These are phyloP conservation scores for Rhinella marina DNA, from an alignment of 2,797 vertebrate species.

Conservation along the genomic window DNA sequence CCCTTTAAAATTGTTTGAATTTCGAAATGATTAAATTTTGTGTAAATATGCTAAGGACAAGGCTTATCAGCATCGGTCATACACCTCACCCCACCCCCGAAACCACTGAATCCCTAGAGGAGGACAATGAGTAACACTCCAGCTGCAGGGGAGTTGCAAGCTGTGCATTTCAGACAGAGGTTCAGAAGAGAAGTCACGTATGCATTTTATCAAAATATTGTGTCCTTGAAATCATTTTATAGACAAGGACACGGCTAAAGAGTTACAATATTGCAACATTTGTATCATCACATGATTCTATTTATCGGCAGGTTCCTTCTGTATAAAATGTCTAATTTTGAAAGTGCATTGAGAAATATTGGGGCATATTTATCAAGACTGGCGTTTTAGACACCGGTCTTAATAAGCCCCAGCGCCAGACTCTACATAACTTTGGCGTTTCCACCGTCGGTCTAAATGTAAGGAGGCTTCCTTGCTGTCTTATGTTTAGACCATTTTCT, in stretches of 20 bases:
- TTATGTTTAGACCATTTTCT: too few species aligned
- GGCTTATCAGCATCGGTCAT: slow-evolving; percentile 25
- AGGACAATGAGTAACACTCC: not conserved
- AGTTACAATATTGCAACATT: not conserved
- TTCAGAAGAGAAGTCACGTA: not conserved
- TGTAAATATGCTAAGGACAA: slow-evolving; percentile 20
- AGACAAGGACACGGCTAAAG: not conserved
- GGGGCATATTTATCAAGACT: too few species aligned
- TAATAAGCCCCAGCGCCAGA: too few species aligned
- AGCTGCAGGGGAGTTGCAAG: not conserved
- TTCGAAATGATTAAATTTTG: slow-evolving; percentile 45
- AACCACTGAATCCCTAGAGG: not conserved
- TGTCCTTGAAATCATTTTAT: not conserved
- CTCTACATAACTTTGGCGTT: too few species aligned
- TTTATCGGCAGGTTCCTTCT: too few species aligned
- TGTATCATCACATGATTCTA: too few species aligned
- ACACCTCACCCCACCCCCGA: not conserved
- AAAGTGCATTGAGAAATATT: too few species aligned
- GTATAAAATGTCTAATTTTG: too few species aligned
- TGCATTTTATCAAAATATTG: not conserved
- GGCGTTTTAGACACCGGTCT: too few species aligned
- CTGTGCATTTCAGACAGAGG: not conserved
- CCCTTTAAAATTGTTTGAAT: slow-evolving; percentile 41
- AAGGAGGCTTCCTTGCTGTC: too few species aligned
- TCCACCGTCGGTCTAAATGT: too few species aligned